Base-by-base conservation (phyloP, 92 coral and sea anemone species). In the Plumapathes pennacea region DNA sequence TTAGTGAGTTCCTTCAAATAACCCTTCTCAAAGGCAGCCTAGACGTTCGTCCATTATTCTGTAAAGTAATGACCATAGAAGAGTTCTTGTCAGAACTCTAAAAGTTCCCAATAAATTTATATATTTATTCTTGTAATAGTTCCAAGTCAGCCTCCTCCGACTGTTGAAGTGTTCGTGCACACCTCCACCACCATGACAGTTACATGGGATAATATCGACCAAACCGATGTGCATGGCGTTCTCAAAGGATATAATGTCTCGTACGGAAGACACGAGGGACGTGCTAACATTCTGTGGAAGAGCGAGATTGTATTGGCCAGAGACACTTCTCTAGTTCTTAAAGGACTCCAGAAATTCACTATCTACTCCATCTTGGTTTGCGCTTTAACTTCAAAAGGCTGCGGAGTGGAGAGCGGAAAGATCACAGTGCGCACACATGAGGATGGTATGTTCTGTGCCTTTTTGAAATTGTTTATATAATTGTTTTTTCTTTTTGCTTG, bases 171-270 rank as follows among this genome's bases (percentile, higher is more conserved):
- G 24, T 25, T n/a, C 32, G 1, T 25, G 0, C 45, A 54, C 5
- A 62, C 55, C 30, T 62, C 69, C 32, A 64, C 34, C 0, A 39
- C 58, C 18, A 64, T 64, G 24, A 41, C 28, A 10, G 74, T 64
- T 5, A 32, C 74, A 0, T 74, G 81, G 81, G 10, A 24, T 13
- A 27, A 44, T 32, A 53, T 74, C 23, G 41, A 50, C 33, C 12
- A 43, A 44, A 56, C 52, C 2, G 54, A 74, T 29, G 48, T 45
- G 9, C 65, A 74, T 17, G 81, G 81, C 0, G 46, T 74, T 17
- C 62, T 64, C n/a, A 32, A 51, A 37, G 81, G 81, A 19, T 74
- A 63, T 45, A 58, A 44, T 26, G 42, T 74, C 19, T 33, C 56
- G 32, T 64, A 41, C 36, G 51, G 55, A 45, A 62, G 48, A 13